Conservation (phyloP, 2,888 invertebrate species). For the Linnaemya vulpina region DNA sequence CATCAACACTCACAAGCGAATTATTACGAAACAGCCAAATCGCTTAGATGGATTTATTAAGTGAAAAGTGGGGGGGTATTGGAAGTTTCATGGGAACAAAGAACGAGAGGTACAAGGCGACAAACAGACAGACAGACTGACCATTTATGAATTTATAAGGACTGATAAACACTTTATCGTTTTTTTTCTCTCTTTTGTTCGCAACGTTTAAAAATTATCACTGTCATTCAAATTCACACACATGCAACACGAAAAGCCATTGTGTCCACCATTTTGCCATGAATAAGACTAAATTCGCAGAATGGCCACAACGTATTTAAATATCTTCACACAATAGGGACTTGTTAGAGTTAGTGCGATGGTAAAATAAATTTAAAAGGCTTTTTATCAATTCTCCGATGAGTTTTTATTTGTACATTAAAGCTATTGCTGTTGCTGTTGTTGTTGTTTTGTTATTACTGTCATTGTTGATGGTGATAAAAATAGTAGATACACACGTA, state of each 20-base stretch:
- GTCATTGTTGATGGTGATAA: constrained; percentile 25
- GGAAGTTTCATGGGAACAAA: neutral
- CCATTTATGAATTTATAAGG: constrained; percentile 30
- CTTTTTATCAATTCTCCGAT: constrained; percentile 67
- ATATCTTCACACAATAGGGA: constrained; percentile 35
- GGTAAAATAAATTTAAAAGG: constrained; percentile 28
- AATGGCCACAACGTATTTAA: constrained; percentile 38
- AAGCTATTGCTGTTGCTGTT: constrained; percentile 47
- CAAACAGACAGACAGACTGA: neutral
- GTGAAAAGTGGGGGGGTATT: constrained; percentile 1
- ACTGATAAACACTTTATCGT: constrained; percentile 31
- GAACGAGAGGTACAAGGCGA: neutral
- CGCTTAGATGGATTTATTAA: constrained; percentile 30
- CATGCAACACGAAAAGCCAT: constrained; percentile 12
- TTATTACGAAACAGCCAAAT: neutral
- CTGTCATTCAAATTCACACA: constrained; percentile 36
- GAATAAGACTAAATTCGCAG: constrained; percentile 11
- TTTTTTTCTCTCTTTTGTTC: constrained; percentile 49
- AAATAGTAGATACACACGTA: constrained; percentile 20
- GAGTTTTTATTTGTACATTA: constrained; percentile 63
- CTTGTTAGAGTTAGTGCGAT: constrained; percentile 22
- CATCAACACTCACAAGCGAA: constrained; percentile 4
- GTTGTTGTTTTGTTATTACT: neutral
- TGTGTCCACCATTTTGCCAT: neutral
- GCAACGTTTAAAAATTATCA: constrained; percentile 58